Evolutionary conservation across 1,140 invertebrate genomes (phyloP).

Genomic region (Phymorhynchus buccinoides): DNA sequence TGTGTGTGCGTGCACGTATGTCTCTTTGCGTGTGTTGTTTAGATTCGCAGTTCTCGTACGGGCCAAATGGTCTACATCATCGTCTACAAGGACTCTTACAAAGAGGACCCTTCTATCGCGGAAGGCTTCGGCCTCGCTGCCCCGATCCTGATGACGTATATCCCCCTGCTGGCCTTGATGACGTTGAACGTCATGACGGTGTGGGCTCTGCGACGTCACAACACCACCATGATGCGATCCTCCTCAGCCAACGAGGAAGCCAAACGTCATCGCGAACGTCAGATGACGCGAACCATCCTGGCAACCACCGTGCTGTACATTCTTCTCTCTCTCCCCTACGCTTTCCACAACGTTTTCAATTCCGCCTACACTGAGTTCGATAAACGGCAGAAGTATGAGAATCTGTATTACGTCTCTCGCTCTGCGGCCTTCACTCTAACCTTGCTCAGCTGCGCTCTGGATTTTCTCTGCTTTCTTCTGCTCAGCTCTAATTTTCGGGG

Average conservation of each 20-base stretch:
- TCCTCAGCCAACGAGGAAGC: background rate
- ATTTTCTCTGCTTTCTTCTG: constrained; percentile 20
- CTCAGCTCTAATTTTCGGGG: constrained; percentile 14
- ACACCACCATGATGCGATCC: background rate
- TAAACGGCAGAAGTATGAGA: constrained; percentile 26
- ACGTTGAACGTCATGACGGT: background rate
- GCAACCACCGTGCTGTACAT: background rate
- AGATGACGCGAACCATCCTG: constrained; percentile 24
- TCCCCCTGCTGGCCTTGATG: background rate
- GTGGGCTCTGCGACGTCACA: constrained; percentile 30
- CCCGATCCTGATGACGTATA: constrained; percentile 25
- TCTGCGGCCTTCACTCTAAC: constrained; percentile 14
- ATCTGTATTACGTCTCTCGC: constrained; percentile 4
- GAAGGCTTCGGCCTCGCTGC: constrained; percentile 2
- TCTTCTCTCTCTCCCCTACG: constrained; percentile 19
- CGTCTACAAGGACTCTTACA: background rate
- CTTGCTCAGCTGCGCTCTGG: constrained; percentile 24
- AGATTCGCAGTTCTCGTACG: background rate
- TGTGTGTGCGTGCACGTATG: too few species aligned
- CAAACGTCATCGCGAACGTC: background rate
- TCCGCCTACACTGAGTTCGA: background rate
- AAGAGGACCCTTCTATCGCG: background rate
- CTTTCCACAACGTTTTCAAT: constrained; percentile 15
- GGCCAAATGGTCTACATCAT: background rate
- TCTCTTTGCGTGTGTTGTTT: too few species aligned